Base-by-base conservation (phyloP, 2,888 invertebrate species). In the Chromoteleia sp. region DNA sequence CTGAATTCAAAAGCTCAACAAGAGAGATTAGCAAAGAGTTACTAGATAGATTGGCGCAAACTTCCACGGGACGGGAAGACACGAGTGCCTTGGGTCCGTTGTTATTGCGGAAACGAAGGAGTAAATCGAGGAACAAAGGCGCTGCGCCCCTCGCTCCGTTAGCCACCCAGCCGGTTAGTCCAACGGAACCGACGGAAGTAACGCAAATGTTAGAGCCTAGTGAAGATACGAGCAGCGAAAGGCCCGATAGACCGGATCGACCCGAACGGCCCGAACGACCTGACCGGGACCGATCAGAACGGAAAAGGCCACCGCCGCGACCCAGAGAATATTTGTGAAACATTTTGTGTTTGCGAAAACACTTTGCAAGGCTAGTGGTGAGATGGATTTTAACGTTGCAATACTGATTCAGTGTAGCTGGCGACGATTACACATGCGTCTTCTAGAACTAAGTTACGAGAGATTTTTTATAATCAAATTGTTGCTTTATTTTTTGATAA, bases 71-170 rank as follows among this genome's bases (percentile, higher is more conserved):
- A 76, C 21, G 88, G 10, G 81, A 83, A 25, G 83, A 84, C 12
- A 75, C 82, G 77, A 82, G 83, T 74, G 86, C 88, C 6, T 83
- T 91, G 39, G 92, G 92, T 6, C 91, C 92, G 21, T 86, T 92
- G 12, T 90, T 92, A 33, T 86, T 92, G n/a, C 87, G 92, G 80
- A 94, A 94, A 88, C 93, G 94, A 84, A 92, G 94, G 83, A 94
- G 94, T 87, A 94, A 94, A 92, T 94, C 94, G 88, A 92, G 94
- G 85, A 93, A 92, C 78, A 93, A 93, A 82, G 92, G 92, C 36
- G 92, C 91, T 43, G 93, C 93, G 80, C 93, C 92, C 77, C 89
- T 88, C 83, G 93, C 91, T 77, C 93, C 93, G 85, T 91, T 94
- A 91, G 93, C 93, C 85, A 93, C 92, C 85, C 94, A 92, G 81